Percentiles rank a stretch among this genome's conserved stretches.
These are phyloP conservation scores for Moxostoma hubbsi DNA, from an alignment of 2,797 vertebrate genomes.

Conservation along the genomic window DNA sequence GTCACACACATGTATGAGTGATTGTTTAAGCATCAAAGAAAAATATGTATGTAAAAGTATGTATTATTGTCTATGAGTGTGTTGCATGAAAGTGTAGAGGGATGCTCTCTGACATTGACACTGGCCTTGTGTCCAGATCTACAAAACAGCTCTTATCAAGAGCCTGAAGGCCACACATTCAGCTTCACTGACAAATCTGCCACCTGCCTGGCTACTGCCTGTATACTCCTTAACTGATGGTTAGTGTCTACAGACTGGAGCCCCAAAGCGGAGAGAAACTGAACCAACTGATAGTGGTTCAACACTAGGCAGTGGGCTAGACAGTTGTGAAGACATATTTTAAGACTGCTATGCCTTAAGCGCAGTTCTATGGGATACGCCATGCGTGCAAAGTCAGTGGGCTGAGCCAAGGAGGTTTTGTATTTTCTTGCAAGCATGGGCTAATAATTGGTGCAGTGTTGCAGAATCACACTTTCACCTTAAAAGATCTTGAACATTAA, in stretches of 20 bases:
- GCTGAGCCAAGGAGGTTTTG: no score
- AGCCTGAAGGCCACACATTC: slow-evolving; percentile 40
- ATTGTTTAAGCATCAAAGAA: neutral
- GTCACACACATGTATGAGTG: no score
- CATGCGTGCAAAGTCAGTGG: no score
- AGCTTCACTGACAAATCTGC: slow-evolving; percentile 19
- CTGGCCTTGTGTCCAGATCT: slow-evolving; percentile 40
- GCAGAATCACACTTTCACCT: no score
- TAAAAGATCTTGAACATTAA: no score
- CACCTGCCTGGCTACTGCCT: slow-evolving; percentile 4
- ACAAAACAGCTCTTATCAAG: slow-evolving; percentile 56
- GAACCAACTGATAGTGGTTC: slow-evolving; percentile 2
- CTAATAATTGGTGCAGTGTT: no score
- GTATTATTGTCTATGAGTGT: neutral
- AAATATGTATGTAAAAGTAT: slow-evolving; percentile 14
- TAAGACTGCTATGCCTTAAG: no score
- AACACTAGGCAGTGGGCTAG: neutral
- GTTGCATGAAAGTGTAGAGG: slow-evolving; percentile 9
- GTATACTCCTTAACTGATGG: slow-evolving; percentile 48
- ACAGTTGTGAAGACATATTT: neutral
- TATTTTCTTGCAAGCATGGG: no score
- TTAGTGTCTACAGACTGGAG: slow-evolving; percentile 42
- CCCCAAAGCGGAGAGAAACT: slow-evolving; percentile 41
- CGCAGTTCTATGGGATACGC: no score
- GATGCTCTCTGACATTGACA: slow-evolving; percentile 56